Evolutionary conservation across 2,797 vertebrate species (phyloP).

Genomic region (Heliangelus exortis): DNA sequence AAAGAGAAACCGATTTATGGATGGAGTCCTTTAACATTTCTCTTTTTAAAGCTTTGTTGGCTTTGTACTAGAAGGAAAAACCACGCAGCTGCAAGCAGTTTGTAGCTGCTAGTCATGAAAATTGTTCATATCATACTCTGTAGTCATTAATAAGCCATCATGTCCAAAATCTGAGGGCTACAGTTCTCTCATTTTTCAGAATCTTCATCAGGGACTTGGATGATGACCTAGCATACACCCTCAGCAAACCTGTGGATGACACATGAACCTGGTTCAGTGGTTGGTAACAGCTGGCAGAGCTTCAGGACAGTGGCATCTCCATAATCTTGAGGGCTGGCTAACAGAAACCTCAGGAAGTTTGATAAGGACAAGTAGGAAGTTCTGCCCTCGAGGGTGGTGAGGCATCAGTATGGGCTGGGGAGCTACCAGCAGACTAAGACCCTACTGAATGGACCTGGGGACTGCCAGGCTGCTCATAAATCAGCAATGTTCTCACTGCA

Average conservation of each 20-base stretch:
- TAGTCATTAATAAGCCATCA: not conserved
- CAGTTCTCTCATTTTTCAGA: not conserved
- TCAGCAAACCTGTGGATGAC: not conserved
- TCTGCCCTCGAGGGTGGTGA: not conserved
- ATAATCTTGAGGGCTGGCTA: not conserved
- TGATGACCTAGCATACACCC: not conserved
- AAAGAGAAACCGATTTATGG: not conserved
- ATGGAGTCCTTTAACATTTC: not conserved
- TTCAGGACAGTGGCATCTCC: not conserved
- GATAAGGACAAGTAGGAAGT: not conserved
- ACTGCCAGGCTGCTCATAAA: not conserved
- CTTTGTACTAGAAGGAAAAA: not conserved
- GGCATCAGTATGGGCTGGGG: not conserved
- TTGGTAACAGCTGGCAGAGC: not conserved
- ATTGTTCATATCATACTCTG: not conserved
- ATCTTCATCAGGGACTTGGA: not conserved
- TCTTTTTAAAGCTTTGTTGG: not conserved
- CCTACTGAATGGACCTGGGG: not conserved
- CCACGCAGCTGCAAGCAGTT: not conserved
- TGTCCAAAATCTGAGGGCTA: not conserved
- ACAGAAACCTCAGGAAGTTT: not conserved
- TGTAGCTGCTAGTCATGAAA: not conserved
- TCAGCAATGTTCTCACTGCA: not conserved
- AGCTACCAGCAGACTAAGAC: not conserved
- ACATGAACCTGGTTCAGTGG: not conserved